Percentiles rank a stretch among this genome's conserved stretches.
These are phyloP conservation scores for Aradophagus sp. DNA, from an alignment of 1,140 invertebrate genomes.

Conservation along the genomic window DNA sequence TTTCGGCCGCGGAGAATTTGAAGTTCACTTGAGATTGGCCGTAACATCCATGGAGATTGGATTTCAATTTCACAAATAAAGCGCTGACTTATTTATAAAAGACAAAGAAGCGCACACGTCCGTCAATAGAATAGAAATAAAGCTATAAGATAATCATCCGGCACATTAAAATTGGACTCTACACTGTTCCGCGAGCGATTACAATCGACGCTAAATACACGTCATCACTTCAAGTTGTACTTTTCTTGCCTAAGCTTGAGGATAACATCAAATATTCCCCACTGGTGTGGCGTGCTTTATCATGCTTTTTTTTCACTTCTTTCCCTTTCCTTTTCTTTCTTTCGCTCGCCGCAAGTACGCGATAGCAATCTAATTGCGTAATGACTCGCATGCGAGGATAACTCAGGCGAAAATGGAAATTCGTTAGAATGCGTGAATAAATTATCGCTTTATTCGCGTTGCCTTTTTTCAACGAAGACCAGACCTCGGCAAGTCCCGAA, in stretches of 20 bases:
- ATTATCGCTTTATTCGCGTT: too few relatives aligned
- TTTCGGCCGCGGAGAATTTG: too few relatives aligned
- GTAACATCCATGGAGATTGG: too few relatives aligned
- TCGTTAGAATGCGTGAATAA: constrained; percentile 7
- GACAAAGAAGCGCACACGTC: constrained; percentile 12
- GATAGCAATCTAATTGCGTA: constrained; percentile 15
- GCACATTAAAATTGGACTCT: constrained; percentile 36
- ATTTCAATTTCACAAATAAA: too few relatives aligned
- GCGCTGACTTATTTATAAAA: constrained; percentile 30
- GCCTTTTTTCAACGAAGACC: too few relatives aligned
- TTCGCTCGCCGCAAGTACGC: constrained; percentile 1
- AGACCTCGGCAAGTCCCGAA: too few relatives aligned
- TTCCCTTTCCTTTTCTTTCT: constrained; percentile 5
- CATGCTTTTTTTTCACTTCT: too few relatives aligned
- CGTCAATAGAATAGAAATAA: constrained; percentile 31
- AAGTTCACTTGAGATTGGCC: too few relatives aligned
- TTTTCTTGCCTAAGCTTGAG: constrained; percentile 41
- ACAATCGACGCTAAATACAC: constrained; percentile 48
- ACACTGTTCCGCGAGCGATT: constrained; percentile 19
- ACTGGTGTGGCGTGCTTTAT: constrained; percentile 2
- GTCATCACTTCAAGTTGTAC: constrained; percentile 49
- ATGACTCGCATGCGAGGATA: constrained; percentile 5
- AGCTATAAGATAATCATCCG: constrained; percentile 45
- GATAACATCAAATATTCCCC: constrained; percentile 37
- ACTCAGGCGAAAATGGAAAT: constrained; percentile 4